These are phyloP conservation scores for Globia sparganii DNA, from an alignment of 2,888 invertebrate genomes.

Conservation along the genomic window DNA sequence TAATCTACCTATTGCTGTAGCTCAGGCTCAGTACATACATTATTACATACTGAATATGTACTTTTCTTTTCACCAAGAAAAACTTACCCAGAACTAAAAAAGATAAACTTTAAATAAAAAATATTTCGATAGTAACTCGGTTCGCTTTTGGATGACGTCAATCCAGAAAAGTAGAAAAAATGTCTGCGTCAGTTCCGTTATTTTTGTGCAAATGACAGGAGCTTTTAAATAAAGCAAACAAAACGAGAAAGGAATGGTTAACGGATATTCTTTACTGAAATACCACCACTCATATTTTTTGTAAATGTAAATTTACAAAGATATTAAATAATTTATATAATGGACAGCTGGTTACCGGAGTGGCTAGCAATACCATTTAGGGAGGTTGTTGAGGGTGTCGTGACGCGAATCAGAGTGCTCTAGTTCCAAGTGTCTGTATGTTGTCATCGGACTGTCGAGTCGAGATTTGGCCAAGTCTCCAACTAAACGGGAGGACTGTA, in stretches of 20 bases:
- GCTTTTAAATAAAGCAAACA: conserved; percentile 57
- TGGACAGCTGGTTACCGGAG: conserved; percentile 16
- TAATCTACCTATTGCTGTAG: neutral
- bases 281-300: conserved; percentile 6
- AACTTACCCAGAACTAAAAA: neutral
- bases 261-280: conserved; percentile 25
- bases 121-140: conserved; percentile 25
- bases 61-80: neutral
- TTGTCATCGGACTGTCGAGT: conserved; percentile 64
- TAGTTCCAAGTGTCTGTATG: conserved; percentile 57
- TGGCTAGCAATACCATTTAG: conserved; percentile 19
- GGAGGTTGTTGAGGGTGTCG: conserved; percentile 31
- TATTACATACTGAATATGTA: neutral
- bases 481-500: conserved; percentile 66
- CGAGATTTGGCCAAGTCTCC: conserved; percentile 65
- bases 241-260: conserved; percentile 23
- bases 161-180: conserved; percentile 57
- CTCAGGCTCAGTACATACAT: neutral
- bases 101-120: neutral
- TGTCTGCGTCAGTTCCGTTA: conserved; percentile 51
- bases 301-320: conserved; percentile 4
- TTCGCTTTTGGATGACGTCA: conserved; percentile 58
- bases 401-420: conserved; percentile 50
- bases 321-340: conserved; percentile 26
- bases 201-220: conserved; percentile 65